A percentile compares a stretch with the other conserved stretches of the same genome.
Evolutionary conservation across 2,797 vertebrate species (phyloP).

Genomic region (Sebastes kiyomatsui): DNA sequence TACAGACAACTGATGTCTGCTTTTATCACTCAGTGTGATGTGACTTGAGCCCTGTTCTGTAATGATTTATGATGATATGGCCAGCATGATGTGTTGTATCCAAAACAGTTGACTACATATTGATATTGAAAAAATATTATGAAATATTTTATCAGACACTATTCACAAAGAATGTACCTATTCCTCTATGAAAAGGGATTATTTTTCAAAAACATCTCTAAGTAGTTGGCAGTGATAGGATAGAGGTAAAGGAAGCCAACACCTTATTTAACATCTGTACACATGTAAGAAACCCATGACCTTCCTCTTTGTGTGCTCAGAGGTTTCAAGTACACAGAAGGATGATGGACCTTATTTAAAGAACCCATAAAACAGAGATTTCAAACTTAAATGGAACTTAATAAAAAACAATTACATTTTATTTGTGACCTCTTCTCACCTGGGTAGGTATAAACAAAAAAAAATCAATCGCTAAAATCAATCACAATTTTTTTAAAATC

Average conservation of each 20-base stretch:
- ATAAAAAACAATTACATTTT: neutral
- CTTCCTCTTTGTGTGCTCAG: conserved; percentile 1
- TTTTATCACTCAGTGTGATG: conserved; percentile 36
- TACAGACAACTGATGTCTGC: conserved; percentile 45
- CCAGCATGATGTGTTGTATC: neutral
- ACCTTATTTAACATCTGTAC: neutral
- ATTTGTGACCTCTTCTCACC: neutral
- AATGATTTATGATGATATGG: neutral
- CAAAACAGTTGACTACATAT: neutral
- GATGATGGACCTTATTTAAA: neutral
- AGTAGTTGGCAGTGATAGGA: neutral
- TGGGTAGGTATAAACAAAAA: too few species aligned
- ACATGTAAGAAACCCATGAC: neutral
- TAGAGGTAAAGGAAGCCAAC: neutral
- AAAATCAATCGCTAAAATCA: neutral
- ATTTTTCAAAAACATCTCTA: neutral
- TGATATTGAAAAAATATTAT: neutral
- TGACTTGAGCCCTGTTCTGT: conserved; percentile 4
- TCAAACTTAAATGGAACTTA: neutral
- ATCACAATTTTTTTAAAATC: neutral
- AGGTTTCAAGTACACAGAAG: neutral
- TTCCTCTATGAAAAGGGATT: neutral
- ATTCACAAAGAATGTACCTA: neutral
- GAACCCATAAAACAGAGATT: neutral
- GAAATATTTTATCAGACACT: neutral